These are phyloP conservation scores for Gryon sp. DNA, from an alignment of 1,140 invertebrate species.

Conservation along the genomic window DNA sequence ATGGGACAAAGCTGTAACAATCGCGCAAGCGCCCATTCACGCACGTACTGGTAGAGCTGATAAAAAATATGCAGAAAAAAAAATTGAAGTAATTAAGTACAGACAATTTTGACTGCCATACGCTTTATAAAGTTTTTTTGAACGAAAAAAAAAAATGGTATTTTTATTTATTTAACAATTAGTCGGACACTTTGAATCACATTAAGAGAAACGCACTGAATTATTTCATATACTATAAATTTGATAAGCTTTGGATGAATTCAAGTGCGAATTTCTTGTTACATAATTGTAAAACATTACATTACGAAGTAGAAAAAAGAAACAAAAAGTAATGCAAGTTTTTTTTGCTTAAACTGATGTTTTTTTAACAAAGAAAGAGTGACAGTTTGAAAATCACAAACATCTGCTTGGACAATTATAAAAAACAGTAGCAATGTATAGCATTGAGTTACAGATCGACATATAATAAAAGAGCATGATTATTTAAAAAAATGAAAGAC, in stretches of 20 bases:
- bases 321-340: constrained; percentile 6
- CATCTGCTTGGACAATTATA: constrained; percentile 23
- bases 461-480: constrained; percentile 8
- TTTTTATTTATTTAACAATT: neutral
- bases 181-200: constrained; percentile 35
- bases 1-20: no score
- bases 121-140: neutral
- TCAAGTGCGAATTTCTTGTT: constrained; percentile 2
- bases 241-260: neutral
- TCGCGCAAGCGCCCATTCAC: constrained; percentile 17
- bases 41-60: constrained; percentile 28
- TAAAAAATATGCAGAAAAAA: constrained; percentile 12
- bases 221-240: no score
- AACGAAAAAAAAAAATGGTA: constrained; percentile 13
- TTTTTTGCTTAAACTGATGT: no score
- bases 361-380: neutral
- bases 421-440: constrained; percentile 21
- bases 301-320: constrained; percentile 2
- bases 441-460: constrained; percentile 16
- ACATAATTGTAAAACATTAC: neutral
- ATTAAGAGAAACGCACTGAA: constrained; percentile 4
- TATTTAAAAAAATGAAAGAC: neutral
- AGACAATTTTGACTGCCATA: constrained; percentile 28
- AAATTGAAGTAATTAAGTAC: constrained; percentile 52
- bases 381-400: constrained; percentile 1